Conservation (phyloP, 2,113 vertebrate genomes). For the Zapornia atra region DNA sequence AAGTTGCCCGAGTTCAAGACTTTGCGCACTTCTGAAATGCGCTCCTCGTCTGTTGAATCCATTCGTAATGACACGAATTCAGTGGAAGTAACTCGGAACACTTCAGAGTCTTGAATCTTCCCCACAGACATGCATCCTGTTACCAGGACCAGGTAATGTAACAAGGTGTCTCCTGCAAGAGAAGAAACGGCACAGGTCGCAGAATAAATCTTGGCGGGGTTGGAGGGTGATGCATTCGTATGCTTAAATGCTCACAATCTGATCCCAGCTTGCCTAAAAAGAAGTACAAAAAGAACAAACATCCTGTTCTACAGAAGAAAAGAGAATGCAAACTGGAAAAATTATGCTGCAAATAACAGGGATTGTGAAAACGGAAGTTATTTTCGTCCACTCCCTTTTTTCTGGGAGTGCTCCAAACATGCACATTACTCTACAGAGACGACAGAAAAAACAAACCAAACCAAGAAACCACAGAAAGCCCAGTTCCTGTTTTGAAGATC, state of each 20-base stretch:
- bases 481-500: neutral
- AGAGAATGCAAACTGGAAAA: neutral
- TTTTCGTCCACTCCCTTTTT: slow-evolving; percentile 12
- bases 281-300: neutral
- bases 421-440: neutral
- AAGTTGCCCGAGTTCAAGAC: slow-evolving; percentile 95
- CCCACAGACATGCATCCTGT: slow-evolving; percentile 98
- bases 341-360: neutral
- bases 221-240: accelerated
- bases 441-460: neutral
- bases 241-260: neutral
- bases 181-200: neutral
- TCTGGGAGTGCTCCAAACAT: neutral
- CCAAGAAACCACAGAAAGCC: neutral
- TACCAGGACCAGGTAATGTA: slow-evolving; percentile 94
- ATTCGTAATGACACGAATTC: slow-evolving; percentile 90
- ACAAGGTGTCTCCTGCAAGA: slow-evolving; percentile 87
- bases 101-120: slow-evolving; percentile 97
- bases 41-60: slow-evolving; percentile 90
- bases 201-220: neutral
- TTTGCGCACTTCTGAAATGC: slow-evolving; percentile 92
- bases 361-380: neutral
- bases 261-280: neutral
- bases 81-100: slow-evolving; percentile 95
- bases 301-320: neutral